Evolutionary conservation across 2,888 invertebrate species (phyloP), one percentile per base, ranked within the genome.

Genomic region (Eugnorisma glareosa): DNA sequence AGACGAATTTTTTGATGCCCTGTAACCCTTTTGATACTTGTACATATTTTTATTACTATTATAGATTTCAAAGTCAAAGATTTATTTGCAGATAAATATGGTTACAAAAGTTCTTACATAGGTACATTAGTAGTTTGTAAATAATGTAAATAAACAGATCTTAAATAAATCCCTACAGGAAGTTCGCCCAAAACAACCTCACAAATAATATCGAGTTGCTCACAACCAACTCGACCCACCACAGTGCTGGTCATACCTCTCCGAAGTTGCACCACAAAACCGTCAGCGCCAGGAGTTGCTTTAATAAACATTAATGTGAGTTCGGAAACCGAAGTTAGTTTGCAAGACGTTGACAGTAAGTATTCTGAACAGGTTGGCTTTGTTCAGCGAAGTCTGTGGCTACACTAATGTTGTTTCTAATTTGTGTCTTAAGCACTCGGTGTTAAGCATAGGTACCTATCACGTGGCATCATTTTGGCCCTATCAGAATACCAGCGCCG

Each of bases 361-460:
- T 73, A 83, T 79, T 70, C n/a, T 11, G 63, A 73, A 45, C 83
- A 73, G 71, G 77, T 77, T 70, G 43, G 57, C 24, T 37, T 67
- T 73, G 79, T 70, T 69, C 24, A 18, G 21, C 40, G 13, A 54
- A 67, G 70, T 71, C 57, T 67, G 67, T 63, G n/a, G 15, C 13
- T 24, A 43, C 8, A 73, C 61, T 78, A 78, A 73, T 73, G 64
- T 48, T 67, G 35, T 67, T 70, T 73, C 43, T 67, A 70, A 83
- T 81, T 82, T 61, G 57, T 51, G 61, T 43, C 28, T 7, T 61
- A 37, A 68, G 37, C 15, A 48, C 45, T 51, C 31, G n/a, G 21
- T 59, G 51, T 57, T 24, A 21, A 48, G 61, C 21, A n/a, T 31
- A 45, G 28, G 0, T 28, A 15, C 15, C n/a, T 48, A 24, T n/a